These are phyloP conservation scores for Phoxinus phoxinus DNA, from an alignment of 2,113 vertebrate genomes.

Conservation along the genomic window DNA sequence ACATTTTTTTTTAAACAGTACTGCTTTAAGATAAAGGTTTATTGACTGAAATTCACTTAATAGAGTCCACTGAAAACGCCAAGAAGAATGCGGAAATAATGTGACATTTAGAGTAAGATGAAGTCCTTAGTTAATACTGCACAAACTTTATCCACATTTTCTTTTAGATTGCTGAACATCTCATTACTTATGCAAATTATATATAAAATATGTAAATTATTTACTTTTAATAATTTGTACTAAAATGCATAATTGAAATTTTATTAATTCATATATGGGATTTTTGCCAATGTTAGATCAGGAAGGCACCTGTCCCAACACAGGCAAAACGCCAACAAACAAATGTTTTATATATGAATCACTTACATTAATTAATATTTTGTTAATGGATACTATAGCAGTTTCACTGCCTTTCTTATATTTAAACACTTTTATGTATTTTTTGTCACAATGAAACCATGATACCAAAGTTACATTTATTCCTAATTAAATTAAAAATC, in stretches of 20 bases:
- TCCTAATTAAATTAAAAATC: not conserved
- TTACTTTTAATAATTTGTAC: not conserved
- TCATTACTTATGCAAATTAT: not conserved
- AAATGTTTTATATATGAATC: not conserved
- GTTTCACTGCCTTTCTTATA: not conserved
- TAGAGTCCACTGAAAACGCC: conserved; percentile 57
- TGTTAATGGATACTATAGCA: not conserved
- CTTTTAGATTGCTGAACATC: conserved; percentile 20
- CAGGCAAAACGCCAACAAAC: not conserved
- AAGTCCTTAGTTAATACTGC: conserved; percentile 10
- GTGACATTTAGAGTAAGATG: conserved; percentile 45
- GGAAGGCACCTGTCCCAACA: not conserved
- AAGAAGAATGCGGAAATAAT: conserved; percentile 54
- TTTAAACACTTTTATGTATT: not conserved
- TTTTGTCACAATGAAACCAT: not conserved
- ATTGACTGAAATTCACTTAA: conserved; percentile 56
- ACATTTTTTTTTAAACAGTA: conserved; percentile 41
- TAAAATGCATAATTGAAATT: not conserved
- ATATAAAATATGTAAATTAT: not conserved
- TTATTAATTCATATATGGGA: not conserved
- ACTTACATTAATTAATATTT: not conserved
- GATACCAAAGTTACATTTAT: not conserved
- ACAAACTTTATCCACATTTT: conserved; percentile 5
- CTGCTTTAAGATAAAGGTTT: conserved; percentile 59
- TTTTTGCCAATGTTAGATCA: not conserved